A percentile compares a stretch with the other conserved stretches of the same genome.
Conservation (phyloP, 1,140 invertebrate species). For the Cyclina sinensis region DNA sequence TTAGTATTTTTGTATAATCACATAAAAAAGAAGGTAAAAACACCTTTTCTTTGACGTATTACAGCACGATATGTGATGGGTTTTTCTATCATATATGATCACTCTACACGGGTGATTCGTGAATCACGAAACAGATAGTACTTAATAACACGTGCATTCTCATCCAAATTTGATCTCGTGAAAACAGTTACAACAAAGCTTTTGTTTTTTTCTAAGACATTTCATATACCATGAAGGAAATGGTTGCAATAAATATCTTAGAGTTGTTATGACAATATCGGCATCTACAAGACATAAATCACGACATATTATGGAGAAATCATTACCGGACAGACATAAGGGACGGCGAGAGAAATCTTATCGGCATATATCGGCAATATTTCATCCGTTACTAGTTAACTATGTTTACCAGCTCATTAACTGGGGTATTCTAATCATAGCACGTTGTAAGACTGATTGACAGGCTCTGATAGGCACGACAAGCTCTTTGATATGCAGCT, state of each 20-base stretch:
- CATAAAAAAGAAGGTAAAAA: too few species aligned
- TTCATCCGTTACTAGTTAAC: conserved; percentile 56
- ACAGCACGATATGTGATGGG: too few species aligned
- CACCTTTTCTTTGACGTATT: too few species aligned
- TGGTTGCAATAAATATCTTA: conserved; percentile 53
- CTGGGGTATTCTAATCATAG: conserved; percentile 18
- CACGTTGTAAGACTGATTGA: conserved; percentile 45
- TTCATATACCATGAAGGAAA: conserved; percentile 57
- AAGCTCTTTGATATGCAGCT: background rate
- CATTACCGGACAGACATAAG: conserved; percentile 54
- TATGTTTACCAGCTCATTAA: conserved; percentile 60
- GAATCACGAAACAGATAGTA: too few species aligned
- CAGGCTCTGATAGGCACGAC: conserved; percentile 20
- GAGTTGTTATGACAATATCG: conserved; percentile 69
- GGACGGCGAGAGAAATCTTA: background rate
- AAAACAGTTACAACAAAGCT: background rate
- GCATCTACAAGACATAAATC: conserved; percentile 62
- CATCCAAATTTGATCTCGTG: background rate
- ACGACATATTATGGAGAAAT: conserved; percentile 32
- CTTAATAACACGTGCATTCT: background rate
- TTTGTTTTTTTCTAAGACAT: background rate
- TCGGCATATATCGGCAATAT: conserved; percentile 57
- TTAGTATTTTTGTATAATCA: too few species aligned
- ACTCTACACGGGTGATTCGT: too few species aligned
- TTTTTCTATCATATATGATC: too few species aligned